Evolutionary conservation across 2,888 invertebrate species (phyloP).

Genomic region (Eilema caniola): DNA sequence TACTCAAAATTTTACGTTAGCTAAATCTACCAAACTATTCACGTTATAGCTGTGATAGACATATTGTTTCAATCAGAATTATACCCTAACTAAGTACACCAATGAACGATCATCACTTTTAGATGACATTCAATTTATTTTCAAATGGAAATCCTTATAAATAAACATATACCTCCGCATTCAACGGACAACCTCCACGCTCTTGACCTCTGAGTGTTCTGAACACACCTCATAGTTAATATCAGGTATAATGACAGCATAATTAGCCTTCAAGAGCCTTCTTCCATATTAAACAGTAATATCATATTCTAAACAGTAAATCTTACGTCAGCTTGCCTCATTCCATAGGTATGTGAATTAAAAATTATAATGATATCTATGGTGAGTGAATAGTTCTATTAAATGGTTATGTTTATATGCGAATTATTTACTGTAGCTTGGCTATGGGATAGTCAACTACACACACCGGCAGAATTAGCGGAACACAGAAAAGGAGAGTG

Average conservation of each 20-base stretch:
- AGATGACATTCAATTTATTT: conserved; percentile 1
- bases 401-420: not conserved
- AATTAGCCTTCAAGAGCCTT: conserved; percentile 20
- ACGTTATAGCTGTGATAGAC: too few species aligned
- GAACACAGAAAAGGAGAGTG: too few species aligned
- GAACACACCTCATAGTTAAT: conserved; percentile 4
- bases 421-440: not conserved
- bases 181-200: conserved; percentile 9
- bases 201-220: conserved; percentile 21
- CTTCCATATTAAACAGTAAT: conserved; percentile 19
- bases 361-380: conserved; percentile 43
- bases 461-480: too few species aligned
- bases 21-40: too few species aligned
- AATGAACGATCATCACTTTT: not conserved
- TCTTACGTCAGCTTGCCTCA: conserved; percentile 32
- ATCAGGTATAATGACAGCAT: conserved; percentile 21
- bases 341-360: conserved; percentile 48
- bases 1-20: too few species aligned
- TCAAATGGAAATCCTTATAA: not conserved
- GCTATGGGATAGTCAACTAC: too few species aligned
- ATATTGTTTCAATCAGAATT: not conserved
- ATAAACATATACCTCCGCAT: conserved; percentile 5
- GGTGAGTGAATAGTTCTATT: conserved; percentile 21
- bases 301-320: conserved; percentile 19
- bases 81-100: not conserved